Percentiles rank a stretch among this genome's conserved stretches.
These are phyloP conservation scores for Lophotriccus pileatus DNA, from an alignment of 2,797 vertebrate genomes.

Conservation along the genomic window DNA sequence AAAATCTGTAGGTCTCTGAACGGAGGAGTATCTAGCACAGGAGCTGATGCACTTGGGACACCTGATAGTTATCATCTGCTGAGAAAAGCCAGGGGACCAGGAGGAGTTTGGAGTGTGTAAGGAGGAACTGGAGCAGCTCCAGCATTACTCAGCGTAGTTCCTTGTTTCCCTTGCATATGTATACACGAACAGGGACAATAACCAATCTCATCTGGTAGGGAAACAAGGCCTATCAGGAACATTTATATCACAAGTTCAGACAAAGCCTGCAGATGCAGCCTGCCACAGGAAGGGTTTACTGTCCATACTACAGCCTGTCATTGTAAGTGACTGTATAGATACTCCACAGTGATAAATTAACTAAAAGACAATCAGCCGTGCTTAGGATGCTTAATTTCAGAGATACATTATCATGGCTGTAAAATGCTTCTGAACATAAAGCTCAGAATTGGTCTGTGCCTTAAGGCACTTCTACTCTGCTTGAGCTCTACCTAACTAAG, in stretches of 20 bases:
- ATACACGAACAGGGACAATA: neutral
- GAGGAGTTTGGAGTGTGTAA: neutral
- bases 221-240: neutral
- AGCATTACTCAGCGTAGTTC: neutral
- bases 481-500: conserved; percentile 16
- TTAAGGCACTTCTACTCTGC: conserved; percentile 27
- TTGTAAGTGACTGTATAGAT: neutral
- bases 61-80: neutral
- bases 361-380: conserved; percentile 1
- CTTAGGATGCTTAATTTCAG: conserved; percentile 28
- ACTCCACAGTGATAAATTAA: neutral
- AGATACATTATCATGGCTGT: neutral
- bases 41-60: neutral
- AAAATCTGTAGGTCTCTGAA: neutral
- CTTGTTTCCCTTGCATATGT: neutral
- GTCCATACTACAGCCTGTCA: neutral
- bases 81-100: neutral
- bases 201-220: neutral
- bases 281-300: neutral
- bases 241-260: neutral
- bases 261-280: neutral
- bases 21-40: rapidly evolving
- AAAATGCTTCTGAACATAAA: conserved; percentile 29
- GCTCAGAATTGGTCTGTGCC: neutral
- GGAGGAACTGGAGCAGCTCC: neutral